Percentiles rank a stretch among this genome's conserved stretches.
Evolutionary conservation across 2,797 vertebrate species (phyloP).

Genomic region (Enteromius viviparus): DNA sequence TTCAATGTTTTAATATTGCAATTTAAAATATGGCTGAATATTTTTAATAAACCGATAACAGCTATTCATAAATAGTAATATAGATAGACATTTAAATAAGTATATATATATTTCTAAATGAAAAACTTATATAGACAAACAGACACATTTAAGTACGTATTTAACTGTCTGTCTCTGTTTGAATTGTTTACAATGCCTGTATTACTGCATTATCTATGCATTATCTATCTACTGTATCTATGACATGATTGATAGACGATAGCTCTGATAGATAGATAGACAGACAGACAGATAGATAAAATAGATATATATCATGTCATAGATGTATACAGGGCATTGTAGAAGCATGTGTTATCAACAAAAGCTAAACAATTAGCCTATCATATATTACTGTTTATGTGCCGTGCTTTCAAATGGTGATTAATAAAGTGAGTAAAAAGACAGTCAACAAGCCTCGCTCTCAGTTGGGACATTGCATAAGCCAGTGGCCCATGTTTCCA

Average conservation of each 20-base stretch:
- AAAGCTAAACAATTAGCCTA: neutral
- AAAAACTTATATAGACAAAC: too few species aligned
- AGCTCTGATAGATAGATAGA: neutral
- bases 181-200: neutral
- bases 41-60: neutral
- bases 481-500: constrained; percentile 58
- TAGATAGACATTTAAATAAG: too few species aligned
- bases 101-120: too few species aligned
- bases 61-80: neutral
- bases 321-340: neutral
- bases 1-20: neutral
- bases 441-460: constrained; percentile 50
- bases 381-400: neutral
- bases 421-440: constrained; percentile 11
- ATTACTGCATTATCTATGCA: neutral
- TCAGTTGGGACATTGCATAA: constrained; percentile 62
- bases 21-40: neutral
- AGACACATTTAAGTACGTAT: too few species aligned
- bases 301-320: neutral
- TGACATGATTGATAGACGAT: neutral
- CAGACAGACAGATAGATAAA: neutral
- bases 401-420: neutral
- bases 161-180: too few species aligned
- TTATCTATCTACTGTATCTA: neutral
- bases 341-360: neutral